Evolutionary conservation across 2,888 invertebrate genomes (phyloP), one percentile per base, ranked within the genome.

Genomic region (Aphidius colemani): DNA sequence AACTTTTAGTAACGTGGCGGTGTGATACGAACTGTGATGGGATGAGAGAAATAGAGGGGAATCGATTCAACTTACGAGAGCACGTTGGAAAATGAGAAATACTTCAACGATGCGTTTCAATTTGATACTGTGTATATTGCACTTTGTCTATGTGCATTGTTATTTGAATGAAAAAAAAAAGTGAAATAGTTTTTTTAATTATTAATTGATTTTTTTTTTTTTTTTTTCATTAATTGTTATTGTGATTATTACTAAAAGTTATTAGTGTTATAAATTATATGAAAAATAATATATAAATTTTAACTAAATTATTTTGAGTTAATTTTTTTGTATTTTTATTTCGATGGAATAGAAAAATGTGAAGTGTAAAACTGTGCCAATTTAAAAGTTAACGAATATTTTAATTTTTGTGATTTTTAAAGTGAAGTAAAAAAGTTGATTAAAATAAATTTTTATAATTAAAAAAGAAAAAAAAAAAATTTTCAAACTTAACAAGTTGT

Each of bases 401-500:
- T 13, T 13, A 13, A 13, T 13, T 1, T 13, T 13, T 8, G 43
- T 11, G 50, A 40, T 30, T n/a, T 18, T 7, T 41, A 11, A 40
- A 9, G 45, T 57, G 3, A 46, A 58, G 18, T 51, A 30, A 11
- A 9, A n/a, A n/a, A 53, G 44, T 41, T 13, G 11, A 48, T 53
- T n/a, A 18, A 9, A 40, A 7, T 41, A 43, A 59, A 49, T 11
- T 43, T 11, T 43, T 41, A n/a, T 46, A 40, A 8, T 58, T 49
- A 46, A 50, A 13, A n/a, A 18, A 53, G 49, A 59, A 45, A 44
- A 49, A 62, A 30, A 50, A 50, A 8, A 41, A 57, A 43, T 57
- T 44, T 59, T 59, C 51, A 39, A 56, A 53, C 59, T 49, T 59
- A 49, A 61, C 65, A 68, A 66, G 70, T 66, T 82, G 81, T 81